Percentiles rank a stretch among this genome's conserved stretches.
Evolutionary conservation across 2,888 invertebrate genomes (phyloP).

Genomic region (Caenorhabditis virilis): DNA sequence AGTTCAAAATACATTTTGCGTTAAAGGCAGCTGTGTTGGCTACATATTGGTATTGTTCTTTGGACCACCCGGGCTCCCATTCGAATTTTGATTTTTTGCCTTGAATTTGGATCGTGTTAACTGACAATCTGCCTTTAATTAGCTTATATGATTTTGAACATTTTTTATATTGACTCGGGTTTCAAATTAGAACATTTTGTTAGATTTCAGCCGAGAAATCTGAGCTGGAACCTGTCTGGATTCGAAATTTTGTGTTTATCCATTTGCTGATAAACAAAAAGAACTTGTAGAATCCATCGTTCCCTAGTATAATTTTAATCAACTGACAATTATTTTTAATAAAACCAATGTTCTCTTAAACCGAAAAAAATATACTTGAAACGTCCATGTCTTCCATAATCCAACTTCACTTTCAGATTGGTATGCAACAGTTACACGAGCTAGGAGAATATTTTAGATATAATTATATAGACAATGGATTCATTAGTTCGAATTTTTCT

Average conservation of each 20-base stretch:
- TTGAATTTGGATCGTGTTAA: too few relatives aligned
- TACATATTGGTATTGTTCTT: too few relatives aligned
- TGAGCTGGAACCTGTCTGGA: neutral
- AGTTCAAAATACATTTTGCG: neutral
- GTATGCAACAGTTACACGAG: slow-evolving; percentile 53
- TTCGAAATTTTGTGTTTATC: neutral
- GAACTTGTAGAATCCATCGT: neutral
- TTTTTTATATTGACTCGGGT: neutral
- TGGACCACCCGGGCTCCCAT: too few relatives aligned
- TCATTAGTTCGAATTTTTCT: slow-evolving; percentile 33
- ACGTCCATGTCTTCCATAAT: neutral
- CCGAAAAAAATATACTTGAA: neutral
- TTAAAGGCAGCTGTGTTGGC: neutral
- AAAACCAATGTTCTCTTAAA: neutral
- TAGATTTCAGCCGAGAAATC: neutral
- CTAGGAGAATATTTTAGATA: slow-evolving; percentile 54
- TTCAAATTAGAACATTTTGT: neutral
- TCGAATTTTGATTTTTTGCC: too few relatives aligned
- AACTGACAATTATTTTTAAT: neutral
- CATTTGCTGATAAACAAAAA: neutral
- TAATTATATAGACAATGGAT: slow-evolving; percentile 39
- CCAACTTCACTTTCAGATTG: slow-evolving; percentile 54
- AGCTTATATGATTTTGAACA: neutral
- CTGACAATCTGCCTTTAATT: too few relatives aligned
- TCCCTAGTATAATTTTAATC: neutral